A percentile compares a stretch with the other conserved stretches of the same genome.
Evolutionary conservation across 2,113 vertebrate genomes (phyloP).

Genomic region (Natator depressus): DNA sequence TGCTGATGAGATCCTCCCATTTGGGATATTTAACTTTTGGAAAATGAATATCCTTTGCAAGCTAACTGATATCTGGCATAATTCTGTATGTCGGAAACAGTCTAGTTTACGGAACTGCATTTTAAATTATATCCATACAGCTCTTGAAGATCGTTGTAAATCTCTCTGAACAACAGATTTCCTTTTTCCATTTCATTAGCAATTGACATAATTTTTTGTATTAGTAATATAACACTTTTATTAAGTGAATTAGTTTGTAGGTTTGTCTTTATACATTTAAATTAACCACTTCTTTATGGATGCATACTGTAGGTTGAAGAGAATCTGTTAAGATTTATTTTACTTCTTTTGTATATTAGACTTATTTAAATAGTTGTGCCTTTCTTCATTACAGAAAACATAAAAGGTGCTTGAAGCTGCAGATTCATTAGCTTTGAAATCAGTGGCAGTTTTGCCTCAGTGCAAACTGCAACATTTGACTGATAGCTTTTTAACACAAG

Average conservation of each 20-base stretch:
- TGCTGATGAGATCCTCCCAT: background rate
- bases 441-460: background rate
- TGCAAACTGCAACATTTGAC: background rate
- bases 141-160: conserved; percentile 14
- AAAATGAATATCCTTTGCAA: background rate
- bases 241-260: background rate
- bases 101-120: background rate
- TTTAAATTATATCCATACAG: background rate
- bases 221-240: background rate
- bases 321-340: background rate
- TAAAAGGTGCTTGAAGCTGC: background rate
- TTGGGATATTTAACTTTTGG: background rate
- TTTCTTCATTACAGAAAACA: background rate
- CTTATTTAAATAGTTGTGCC: background rate
- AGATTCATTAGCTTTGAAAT: background rate
- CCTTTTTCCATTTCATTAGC: background rate
- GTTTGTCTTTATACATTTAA: background rate
- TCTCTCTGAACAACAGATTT: background rate
- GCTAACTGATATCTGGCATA: background rate
- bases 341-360: background rate
- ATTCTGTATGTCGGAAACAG: background rate
- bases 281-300: background rate
- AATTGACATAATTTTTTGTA: background rate
- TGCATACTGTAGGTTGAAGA: background rate
- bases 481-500: background rate